Conservation (phyloP, 2,888 invertebrate species). For the Drosophila putrida region DNA sequence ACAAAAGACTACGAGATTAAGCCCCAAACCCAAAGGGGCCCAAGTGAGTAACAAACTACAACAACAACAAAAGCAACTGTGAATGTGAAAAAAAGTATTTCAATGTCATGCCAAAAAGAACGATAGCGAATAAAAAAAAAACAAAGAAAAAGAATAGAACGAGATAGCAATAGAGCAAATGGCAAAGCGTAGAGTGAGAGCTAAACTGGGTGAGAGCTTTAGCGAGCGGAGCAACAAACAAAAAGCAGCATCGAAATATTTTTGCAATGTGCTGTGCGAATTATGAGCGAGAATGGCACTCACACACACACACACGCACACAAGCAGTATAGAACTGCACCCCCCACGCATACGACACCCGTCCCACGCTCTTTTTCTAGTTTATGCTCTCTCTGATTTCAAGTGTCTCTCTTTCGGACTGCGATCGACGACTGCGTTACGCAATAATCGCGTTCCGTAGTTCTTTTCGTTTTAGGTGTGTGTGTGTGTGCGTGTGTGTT, state of each 20-base stretch:
- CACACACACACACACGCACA: constrained; percentile 1
- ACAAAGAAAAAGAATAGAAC: neutral
- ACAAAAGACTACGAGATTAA: constrained; percentile 41
- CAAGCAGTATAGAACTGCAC: constrained; percentile 5
- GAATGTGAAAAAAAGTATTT: constrained; percentile 41
- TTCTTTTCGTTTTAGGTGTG: constrained; percentile 33
- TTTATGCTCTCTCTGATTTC: constrained; percentile 15
- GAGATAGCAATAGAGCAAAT: constrained; percentile 33
- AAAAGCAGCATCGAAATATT: constrained; percentile 46
- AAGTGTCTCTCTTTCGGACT: constrained; percentile 29
- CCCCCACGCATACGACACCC: constrained; percentile 34
- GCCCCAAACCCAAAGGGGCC: constrained; percentile 40
- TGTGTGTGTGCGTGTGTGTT: constrained; percentile 38
- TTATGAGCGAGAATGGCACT: constrained; percentile 40
- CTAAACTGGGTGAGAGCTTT: constrained; percentile 43
- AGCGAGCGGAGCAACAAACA: constrained; percentile 50
- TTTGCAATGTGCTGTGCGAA: constrained; percentile 46
- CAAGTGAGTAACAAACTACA: constrained; percentile 55
- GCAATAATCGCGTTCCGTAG: constrained; percentile 67
- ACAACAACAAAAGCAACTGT: constrained; percentile 7
- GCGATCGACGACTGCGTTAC: constrained; percentile 55
- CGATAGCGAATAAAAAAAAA: constrained; percentile 30
- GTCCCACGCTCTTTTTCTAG: constrained; percentile 18
- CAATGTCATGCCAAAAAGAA: constrained; percentile 63
- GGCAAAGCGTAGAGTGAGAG: constrained; percentile 32